These are phyloP conservation scores for Dicranocentrus wangi DNA, from an alignment of 2,888 invertebrate genomes.

Conservation along the genomic window DNA sequence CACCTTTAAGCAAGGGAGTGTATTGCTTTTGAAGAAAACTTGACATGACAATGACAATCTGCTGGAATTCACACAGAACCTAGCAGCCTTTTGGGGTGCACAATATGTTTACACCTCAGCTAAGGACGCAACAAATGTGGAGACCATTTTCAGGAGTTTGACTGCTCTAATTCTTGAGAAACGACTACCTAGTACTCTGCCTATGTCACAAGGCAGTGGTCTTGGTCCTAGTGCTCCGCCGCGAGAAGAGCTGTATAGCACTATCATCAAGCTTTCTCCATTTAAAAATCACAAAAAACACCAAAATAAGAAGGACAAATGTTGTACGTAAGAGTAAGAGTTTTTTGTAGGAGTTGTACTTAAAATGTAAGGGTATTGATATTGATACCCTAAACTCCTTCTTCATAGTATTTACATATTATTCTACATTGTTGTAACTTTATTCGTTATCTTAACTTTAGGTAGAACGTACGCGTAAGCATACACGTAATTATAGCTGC, in stretches of 20 bases:
- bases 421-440: background rate
- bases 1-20: no score
- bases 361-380: no score
- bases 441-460: background rate
- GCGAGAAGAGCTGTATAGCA: background rate
- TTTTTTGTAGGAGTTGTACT: no score
- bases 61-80: no score
- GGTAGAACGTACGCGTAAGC: background rate
- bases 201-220: background rate
- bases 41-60: no score
- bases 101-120: constrained; percentile 93
- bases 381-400: no score
- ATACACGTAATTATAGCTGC: no score
- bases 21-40: no score
- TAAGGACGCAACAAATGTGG: constrained; percentile 90
- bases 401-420: no score
- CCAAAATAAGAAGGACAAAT: background rate
- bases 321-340: no score
- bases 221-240: background rate
- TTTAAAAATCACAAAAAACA: background rate
- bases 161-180: constrained; percentile 60
- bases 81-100: constrained; percentile 38
- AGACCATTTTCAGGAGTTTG: constrained; percentile 83
- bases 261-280: background rate
- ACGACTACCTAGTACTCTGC: constrained; percentile 1